phyloP scores from a whole-genome alignment of 1,140 invertebrate genomes.

The Bombus haemorrhoidalis region DNA sequence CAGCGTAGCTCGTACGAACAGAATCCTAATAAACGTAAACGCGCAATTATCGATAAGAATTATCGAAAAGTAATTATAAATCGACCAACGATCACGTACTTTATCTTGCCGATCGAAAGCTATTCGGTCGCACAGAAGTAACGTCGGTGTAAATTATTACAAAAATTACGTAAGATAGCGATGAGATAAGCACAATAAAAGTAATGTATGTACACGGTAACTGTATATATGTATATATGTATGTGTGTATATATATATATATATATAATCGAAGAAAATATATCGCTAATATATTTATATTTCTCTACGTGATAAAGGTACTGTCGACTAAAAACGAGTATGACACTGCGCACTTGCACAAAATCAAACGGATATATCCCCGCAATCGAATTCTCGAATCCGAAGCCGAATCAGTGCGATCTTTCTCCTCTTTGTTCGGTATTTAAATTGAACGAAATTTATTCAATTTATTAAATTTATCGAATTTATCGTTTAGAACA shows the following conservation, averaged over 20 bases:
- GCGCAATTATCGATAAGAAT: not conserved
- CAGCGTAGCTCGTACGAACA: not conserved
- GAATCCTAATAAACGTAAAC: not conserved
- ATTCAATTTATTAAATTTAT: too few relatives aligned
- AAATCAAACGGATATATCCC: not conserved
- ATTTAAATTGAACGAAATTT: too few relatives aligned
- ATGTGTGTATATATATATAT: too few relatives aligned
- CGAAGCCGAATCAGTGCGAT: too few relatives aligned
- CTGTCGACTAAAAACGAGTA: not conserved
- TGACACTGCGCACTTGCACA: not conserved
- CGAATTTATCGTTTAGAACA: not conserved
- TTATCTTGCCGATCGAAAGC: not conserved
- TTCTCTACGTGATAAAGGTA: conserved; percentile 14
- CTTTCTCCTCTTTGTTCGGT: not conserved
- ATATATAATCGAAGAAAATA: conserved; percentile 21
- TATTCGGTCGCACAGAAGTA: not conserved
- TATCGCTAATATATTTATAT: conserved; percentile 7
- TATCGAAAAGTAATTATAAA: not conserved
- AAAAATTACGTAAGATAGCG: not conserved
- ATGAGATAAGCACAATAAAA: not conserved
- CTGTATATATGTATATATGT: too few relatives aligned
- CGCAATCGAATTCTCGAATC: not conserved
- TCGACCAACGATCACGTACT: too few relatives aligned
- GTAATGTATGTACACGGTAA: not conserved
- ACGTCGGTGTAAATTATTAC: not conserved